Percentiles rank a stretch among this genome's conserved stretches.
Conservation (phyloP, 1,140 invertebrate species). For the Holcopasites calliopsidis region DNA sequence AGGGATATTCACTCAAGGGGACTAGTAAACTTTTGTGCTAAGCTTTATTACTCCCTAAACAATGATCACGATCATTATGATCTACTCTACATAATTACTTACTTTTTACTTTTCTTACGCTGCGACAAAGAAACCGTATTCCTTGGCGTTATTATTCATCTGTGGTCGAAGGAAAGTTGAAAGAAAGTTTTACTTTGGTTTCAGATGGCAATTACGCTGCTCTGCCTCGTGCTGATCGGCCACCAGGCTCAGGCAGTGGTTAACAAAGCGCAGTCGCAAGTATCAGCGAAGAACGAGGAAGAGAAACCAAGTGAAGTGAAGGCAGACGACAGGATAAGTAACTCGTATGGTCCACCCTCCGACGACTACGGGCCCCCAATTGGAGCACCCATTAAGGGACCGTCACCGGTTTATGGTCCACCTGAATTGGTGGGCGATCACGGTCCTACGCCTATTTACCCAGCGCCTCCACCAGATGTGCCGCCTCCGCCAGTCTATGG, state of each 20-base stretch:
- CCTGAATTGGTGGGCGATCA: conserved; percentile 73
- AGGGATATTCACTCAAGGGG: too few relatives aligned
- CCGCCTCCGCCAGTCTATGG: conserved; percentile 74
- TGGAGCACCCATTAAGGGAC: conserved; percentile 62
- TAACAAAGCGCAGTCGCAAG: conserved; percentile 65
- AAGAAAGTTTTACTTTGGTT: conserved; percentile 52
- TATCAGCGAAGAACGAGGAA: conserved; percentile 50
- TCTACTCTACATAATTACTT: background rate
- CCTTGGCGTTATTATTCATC: background rate
- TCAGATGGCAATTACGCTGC: conserved; percentile 66
- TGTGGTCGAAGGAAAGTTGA: background rate
- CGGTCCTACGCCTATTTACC: conserved; percentile 73
- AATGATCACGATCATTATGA: background rate
- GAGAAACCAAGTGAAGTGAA: conserved; percentile 58
- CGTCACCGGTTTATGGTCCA: conserved; percentile 76
- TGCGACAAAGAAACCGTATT: background rate
- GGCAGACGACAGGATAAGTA: conserved; percentile 75
- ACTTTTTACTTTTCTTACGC: background rate
- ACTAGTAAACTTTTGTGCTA: too few relatives aligned
- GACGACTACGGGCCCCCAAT: conserved; percentile 68
- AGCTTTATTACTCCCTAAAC: too few relatives aligned
- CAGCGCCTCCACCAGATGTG: conserved; percentile 73
- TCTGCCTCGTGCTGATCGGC: conserved; percentile 66
- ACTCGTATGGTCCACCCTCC: conserved; percentile 71
- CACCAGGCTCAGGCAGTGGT: conserved; percentile 66